Conservation (phyloP, 2,797 vertebrate species). For the Sebastes aleutianus region DNA sequence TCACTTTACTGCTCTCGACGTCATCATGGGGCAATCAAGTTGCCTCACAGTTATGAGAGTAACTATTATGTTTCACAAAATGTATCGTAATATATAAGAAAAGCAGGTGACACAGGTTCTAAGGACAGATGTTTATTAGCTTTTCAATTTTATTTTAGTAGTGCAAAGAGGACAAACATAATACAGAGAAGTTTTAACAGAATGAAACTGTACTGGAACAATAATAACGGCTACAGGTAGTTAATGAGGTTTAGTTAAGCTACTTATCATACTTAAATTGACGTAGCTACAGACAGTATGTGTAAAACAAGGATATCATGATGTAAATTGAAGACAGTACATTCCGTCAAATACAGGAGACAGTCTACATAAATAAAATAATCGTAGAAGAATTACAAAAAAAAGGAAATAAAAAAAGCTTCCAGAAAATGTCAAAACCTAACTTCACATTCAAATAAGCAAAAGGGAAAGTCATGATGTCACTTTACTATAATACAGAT, state of each 20-base stretch:
- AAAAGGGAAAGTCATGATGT: background rate
- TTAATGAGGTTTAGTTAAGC: background rate
- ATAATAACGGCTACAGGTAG: background rate
- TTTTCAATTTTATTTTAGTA: slow-evolving; percentile 5
- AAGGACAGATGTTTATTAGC: slow-evolving; percentile 32
- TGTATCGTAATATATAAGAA: background rate
- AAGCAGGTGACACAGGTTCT: background rate
- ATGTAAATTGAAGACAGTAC: background rate
- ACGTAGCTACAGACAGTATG: background rate
- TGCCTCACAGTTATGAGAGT: background rate
- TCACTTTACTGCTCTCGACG: background rate
- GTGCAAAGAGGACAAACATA: background rate
- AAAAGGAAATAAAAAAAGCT: background rate
- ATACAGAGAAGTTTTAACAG: background rate
- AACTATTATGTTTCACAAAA: background rate
- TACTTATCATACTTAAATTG: background rate
- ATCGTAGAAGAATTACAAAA: background rate
- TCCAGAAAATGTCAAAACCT: background rate
- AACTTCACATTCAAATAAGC: background rate
- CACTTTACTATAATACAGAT: background rate
- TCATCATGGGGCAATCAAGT: slow-evolving; percentile 22
- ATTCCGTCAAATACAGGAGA: background rate
- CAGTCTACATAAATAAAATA: slow-evolving; percentile 11
- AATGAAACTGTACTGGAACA: background rate
- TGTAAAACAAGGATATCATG: background rate